These are phyloP conservation scores for Eristalis arbustorum DNA, from an alignment of 2,888 invertebrate genomes.

Conservation along the genomic window DNA sequence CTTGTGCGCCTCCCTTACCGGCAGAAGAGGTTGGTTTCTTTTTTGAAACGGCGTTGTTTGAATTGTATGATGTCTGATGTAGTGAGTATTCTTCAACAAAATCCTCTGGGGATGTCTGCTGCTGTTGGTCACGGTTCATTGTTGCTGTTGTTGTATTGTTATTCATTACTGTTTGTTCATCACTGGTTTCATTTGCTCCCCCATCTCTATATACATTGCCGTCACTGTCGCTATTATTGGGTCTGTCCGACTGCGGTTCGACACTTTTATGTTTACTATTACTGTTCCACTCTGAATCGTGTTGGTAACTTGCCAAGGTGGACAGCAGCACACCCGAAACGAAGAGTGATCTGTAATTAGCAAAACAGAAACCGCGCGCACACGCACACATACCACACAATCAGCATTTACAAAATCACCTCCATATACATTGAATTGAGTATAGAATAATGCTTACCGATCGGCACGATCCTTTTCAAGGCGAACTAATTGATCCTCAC, in stretches of 20 bases:
- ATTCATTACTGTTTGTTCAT: conserved; percentile 77
- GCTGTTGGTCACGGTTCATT: conserved; percentile 77
- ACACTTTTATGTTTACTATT: conserved; percentile 71
- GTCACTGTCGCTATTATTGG: conserved; percentile 71
- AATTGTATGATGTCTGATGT: conserved; percentile 75
- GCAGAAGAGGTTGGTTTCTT: conserved; percentile 74
- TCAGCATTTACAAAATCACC: neutral
- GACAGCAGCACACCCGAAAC: conserved; percentile 86
- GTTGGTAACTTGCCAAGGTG: conserved; percentile 80
- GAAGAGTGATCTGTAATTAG: conserved; percentile 81
- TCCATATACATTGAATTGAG: neutral
- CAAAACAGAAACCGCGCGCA: neutral
- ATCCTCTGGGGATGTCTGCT: conserved; percentile 80
- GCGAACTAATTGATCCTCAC: conserved; percentile 81
- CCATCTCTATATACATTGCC: conserved; percentile 62
- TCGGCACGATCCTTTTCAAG: conserved; percentile 83
- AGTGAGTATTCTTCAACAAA: conserved; percentile 78
- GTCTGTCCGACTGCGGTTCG: conserved; percentile 72
- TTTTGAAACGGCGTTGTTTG: conserved; percentile 73
- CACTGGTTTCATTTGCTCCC: conserved; percentile 55
- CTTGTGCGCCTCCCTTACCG: conserved; percentile 71
- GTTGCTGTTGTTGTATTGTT: conserved; percentile 74
- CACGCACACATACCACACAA: neutral
- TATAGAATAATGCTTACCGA: conserved; percentile 77
- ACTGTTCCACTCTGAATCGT: conserved; percentile 71